Conservation (phyloP, 1,140 invertebrate species). For the Caenorhabditis latens region DNA sequence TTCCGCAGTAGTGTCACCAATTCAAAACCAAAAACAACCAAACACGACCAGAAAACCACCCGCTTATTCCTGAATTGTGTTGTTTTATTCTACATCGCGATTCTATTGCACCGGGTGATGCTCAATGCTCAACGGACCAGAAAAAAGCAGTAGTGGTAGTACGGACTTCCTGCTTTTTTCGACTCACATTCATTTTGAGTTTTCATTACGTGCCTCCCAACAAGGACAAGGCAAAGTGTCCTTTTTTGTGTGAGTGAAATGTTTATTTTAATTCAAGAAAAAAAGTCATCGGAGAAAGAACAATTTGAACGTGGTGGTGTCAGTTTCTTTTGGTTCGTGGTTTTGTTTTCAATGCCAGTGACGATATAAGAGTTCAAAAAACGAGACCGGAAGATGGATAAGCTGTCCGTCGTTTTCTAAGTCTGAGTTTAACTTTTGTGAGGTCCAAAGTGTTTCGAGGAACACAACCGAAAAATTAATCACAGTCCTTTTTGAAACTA, state of each 20-base stretch:
- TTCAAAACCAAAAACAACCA: neutral
- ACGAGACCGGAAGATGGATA: neutral
- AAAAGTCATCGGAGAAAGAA: neutral
- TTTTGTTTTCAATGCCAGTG: neutral
- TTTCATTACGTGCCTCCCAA: neutral
- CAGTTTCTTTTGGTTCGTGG: neutral
- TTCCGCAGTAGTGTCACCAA: neutral
- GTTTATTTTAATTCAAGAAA: constrained; percentile 9
- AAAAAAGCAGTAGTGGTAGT: neutral
- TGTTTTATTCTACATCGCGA: constrained; percentile 16
- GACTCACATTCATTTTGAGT: constrained; percentile 14
- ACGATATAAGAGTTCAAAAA: constrained; percentile 32
- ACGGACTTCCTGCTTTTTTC: constrained; percentile 33
- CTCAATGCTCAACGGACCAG: constrained; percentile 25
- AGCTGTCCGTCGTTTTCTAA: neutral
- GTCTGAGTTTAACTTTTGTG: neutral
- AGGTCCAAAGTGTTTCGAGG: neutral
- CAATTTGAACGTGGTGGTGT: constrained; percentile 10
- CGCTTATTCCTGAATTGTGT: constrained; percentile 24
- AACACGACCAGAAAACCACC: constrained; percentile 5
- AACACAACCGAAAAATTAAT: neutral
- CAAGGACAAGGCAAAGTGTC: neutral
- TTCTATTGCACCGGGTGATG: neutral
- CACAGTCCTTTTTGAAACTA: no score
- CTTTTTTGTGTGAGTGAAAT: neutral